Evolutionary conservation across 2,888 invertebrate genomes (phyloP), one percentile per base, ranked within the genome.

Genomic region (Anthophora plumipes): DNA sequence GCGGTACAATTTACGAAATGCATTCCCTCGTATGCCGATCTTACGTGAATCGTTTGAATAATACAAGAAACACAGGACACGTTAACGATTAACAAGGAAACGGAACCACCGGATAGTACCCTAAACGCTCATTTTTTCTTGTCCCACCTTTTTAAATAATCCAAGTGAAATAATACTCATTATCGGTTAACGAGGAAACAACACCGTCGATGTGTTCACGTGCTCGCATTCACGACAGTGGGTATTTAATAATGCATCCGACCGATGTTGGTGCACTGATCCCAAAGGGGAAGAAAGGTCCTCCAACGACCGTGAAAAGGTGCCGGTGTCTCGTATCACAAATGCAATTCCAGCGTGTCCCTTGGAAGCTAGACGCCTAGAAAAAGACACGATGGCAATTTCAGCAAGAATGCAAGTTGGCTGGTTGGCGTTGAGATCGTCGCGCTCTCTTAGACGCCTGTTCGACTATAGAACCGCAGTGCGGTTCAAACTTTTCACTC

Each of bases 211-310:
- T 50, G 48, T 31, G 59, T 48, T 31, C 64, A 20, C 41, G 50
- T 50, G 64, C 50, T 39, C 41, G 60, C 59, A 66, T 69, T 52
- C 63, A 39, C n/a, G 46, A 31, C 64, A 66, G 50, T 59, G 55
- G 69, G 60, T 76, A 77, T 81, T 85, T 81, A 87, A 87, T 87
- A 87, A 87, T 82, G 81, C 66, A 87, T 50, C 74, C 59, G 63
- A 67, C 61, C 72, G 54, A 63, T 59, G 68, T 72, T 60, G 64
- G 61, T 63, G 73, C 52, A 20, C 60, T 41, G 57, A 71, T 64
- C 77, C 74, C 83, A 72, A 70, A 67, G 50, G 85, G 57, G 70
- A 78, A 66, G 70, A 9, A 72, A 79, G 72, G 50, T 70, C 63
- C 59, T 66, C 74, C 73, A 66, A 82, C 85, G 79, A 69, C 66